phyloP scores from a whole-genome alignment of 2,797 vertebrate genomes.

The Thamnophis elegans region DNA sequence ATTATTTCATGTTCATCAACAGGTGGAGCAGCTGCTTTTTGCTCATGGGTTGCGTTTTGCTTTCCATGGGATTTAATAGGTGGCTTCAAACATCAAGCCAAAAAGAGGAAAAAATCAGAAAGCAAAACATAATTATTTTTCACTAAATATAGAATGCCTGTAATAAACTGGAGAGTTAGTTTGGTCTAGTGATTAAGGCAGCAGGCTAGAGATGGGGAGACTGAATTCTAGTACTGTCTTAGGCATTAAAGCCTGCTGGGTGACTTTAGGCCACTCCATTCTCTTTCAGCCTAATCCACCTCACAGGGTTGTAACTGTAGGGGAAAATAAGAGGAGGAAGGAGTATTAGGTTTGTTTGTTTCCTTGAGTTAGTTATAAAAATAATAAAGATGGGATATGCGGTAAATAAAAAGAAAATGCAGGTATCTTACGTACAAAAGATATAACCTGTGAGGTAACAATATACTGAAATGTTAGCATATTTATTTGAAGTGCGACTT shows the following conservation, averaged over 20 bases:
- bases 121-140: background rate
- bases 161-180: background rate
- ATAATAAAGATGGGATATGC: background rate
- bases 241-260: background rate
- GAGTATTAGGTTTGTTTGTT: background rate
- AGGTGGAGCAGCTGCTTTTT: background rate
- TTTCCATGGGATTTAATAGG: background rate
- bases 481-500: background rate
- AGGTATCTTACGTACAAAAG: background rate
- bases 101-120: background rate
- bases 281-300: background rate
- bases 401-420: background rate
- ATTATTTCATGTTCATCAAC: background rate
- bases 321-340: background rate
- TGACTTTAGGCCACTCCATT: background rate
- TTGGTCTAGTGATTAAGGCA: background rate
- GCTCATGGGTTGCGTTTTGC: background rate
- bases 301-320: background rate
- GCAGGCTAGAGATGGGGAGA: background rate
- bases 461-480: background rate
- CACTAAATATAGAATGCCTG: background rate
- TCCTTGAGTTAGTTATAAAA: background rate
- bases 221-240: background rate
- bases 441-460: background rate
- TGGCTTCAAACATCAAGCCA: background rate